Evolutionary conservation across 2,888 invertebrate genomes (phyloP), one percentile per base, ranked within the genome.

Genomic region (Melinopterus prodromus): DNA sequence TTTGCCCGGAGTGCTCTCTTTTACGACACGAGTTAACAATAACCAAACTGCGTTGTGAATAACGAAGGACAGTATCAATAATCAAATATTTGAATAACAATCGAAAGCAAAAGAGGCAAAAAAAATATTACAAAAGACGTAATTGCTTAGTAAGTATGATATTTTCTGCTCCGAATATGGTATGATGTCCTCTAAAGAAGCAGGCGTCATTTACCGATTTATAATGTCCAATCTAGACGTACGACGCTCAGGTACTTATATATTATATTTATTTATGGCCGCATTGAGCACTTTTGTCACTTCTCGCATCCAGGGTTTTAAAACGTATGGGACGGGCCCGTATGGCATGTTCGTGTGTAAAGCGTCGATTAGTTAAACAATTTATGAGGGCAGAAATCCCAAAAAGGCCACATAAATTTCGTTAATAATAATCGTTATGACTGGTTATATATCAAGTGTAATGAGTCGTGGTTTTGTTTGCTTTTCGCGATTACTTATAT

Each of bases 1-100:
- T 53, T 53, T 53, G 53, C 53, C 53, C 53, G 53, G 53, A 53
- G 53, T 53, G 53, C 53, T 53, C 53, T 53, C 53, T 53, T 53
- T 53, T 53, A 53, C 53, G 53, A 53, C 53, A 7, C 9, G 53
- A 53, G 53, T 53, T 53, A 53, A 53, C 53, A 53, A 53, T 53
- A 12, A 9, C 53, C 53, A 53, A 53, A 53, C 53, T 2, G 12
- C 53, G 53, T 53, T 9, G 53, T 12, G 12, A 9, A 9, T 9
- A 53, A 53, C 53, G 53, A 53, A 53, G 53, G 53, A 53, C 53
- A 53, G 53, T 53, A 53, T 53, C 53, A 53, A 53, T 53, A 53
- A 7, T 53, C 53, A 53, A 53, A 53, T 53, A 53, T 53, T 53
- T 53, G 53, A 53, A 53, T 53, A 53, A 53, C 53, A 53, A 53